These are phyloP conservation scores for Caenorhabditis remanei DNA, from an alignment of 1,140 invertebrate species.

Conservation along the genomic window DNA sequence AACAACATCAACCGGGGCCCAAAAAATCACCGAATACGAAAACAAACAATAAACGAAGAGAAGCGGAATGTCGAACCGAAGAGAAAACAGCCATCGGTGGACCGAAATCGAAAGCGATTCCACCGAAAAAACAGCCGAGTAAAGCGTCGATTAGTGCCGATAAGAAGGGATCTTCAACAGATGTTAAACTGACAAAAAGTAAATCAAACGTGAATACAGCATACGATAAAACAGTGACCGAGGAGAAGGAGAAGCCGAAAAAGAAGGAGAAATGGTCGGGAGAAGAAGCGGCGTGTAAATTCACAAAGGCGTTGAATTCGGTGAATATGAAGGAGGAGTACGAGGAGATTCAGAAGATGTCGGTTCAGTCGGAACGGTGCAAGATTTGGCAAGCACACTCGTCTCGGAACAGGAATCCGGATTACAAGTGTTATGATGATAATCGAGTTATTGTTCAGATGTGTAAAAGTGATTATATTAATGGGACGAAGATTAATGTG, in stretches of 20 bases:
- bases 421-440: conserved; percentile 44
- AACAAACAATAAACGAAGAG: conserved; percentile 12
- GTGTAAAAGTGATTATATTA: conserved; percentile 42
- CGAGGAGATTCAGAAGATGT: conserved; percentile 7
- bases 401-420: background rate
- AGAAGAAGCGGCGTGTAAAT: conserved; percentile 9
- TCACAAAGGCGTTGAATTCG: background rate
- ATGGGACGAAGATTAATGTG: conserved; percentile 25
- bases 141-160: background rate
- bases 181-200: background rate
- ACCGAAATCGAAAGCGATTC: background rate
- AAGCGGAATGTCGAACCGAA: background rate
- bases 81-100: conserved; percentile 12
- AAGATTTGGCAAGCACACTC: conserved; percentile 12
- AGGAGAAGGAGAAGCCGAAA: conserved; percentile 21
- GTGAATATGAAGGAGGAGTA: conserved; percentile 38
- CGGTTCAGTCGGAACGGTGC: conserved; percentile 11
- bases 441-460: conserved; percentile 40
- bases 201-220: background rate
- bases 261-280: conserved; percentile 40
- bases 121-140: background rate
- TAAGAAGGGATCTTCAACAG: background rate
- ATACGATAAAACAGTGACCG: background rate
- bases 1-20: background rate
- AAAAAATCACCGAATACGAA: conserved; percentile 30